A percentile compares a stretch with the other conserved stretches of the same genome.
Conservation (phyloP, 2,888 invertebrate species). For the Eupelmus urozonus region DNA sequence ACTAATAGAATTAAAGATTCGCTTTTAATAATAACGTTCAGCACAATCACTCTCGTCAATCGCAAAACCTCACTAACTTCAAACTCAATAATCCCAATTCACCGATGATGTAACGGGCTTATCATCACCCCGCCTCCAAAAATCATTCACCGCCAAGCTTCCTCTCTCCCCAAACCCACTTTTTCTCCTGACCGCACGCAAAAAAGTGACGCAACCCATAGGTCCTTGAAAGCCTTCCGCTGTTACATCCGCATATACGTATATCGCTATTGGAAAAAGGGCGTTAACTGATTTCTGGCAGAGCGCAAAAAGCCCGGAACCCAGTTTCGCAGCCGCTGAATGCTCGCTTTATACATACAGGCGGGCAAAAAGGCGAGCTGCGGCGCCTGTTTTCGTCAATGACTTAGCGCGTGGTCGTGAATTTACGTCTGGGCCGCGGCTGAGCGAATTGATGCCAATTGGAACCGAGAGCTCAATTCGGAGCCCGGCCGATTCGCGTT, state of each 20-base stretch:
- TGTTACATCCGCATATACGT: background rate
- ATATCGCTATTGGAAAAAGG: background rate
- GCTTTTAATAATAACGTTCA: too few relatives aligned
- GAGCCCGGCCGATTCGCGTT: conserved; percentile 2
- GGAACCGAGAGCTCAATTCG: conserved; percentile 30
- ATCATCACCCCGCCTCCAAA: too few relatives aligned
- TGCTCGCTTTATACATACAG: background rate
- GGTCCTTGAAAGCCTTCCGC: conserved; percentile 5
- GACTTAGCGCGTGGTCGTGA: conserved; percentile 10
- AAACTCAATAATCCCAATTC: too few relatives aligned
- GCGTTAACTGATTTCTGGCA: background rate
- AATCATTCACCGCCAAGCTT: too few relatives aligned
- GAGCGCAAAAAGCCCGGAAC: background rate
- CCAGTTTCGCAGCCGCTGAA: background rate
- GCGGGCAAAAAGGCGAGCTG: background rate
- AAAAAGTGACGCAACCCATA: background rate
- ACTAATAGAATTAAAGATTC: too few relatives aligned
- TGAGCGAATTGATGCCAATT: conserved; percentile 45
- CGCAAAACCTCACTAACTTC: too few relatives aligned
- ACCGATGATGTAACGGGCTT: too few relatives aligned
- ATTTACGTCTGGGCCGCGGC: conserved; percentile 26
- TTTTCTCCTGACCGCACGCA: background rate
- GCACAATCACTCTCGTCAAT: too few relatives aligned
- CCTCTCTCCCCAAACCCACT: background rate
- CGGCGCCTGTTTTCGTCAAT: background rate